Evolutionary conservation across 2,888 invertebrate genomes (phyloP).

Genomic region (Poecilus cupreus): DNA sequence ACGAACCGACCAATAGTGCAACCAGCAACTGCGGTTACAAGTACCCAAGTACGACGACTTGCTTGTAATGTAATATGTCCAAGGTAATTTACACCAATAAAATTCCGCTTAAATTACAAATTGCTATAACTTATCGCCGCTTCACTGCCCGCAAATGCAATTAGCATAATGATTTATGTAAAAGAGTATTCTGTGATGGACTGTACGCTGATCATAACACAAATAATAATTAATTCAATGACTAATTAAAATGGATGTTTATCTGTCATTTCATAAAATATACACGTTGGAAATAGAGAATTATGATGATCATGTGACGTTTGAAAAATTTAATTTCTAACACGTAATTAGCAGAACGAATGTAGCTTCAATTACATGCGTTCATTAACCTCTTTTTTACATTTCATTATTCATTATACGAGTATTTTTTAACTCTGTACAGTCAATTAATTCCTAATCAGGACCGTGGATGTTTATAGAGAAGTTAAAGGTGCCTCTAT

Average conservation of each 20-base stretch:
- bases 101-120: conserved; percentile 14
- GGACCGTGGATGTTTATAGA: too few relatives aligned
- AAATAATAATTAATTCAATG: conserved; percentile 14
- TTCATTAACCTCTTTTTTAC: not conserved
- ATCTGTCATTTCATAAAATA: conserved; percentile 4
- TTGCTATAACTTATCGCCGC: not conserved
- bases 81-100: conserved; percentile 10
- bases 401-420: too few relatives aligned
- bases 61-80: conserved; percentile 33
- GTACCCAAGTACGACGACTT: conserved; percentile 1
- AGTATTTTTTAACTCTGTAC: too few relatives aligned
- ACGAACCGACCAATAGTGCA: conserved; percentile 7
- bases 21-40: not conserved
- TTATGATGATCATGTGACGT: not conserved
- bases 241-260: not conserved
- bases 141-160: not conserved
- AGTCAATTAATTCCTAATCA: too few relatives aligned
- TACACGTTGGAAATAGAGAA: not conserved
- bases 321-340: not conserved
- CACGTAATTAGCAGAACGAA: not conserved
- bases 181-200: not conserved
- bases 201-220: not conserved
- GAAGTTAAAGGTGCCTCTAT: too few relatives aligned
- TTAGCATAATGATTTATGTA: conserved; percentile 6
- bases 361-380: not conserved